Base-by-base conservation (phyloP, 1,140 invertebrate species). In the Reticulitermes speratus region DNA sequence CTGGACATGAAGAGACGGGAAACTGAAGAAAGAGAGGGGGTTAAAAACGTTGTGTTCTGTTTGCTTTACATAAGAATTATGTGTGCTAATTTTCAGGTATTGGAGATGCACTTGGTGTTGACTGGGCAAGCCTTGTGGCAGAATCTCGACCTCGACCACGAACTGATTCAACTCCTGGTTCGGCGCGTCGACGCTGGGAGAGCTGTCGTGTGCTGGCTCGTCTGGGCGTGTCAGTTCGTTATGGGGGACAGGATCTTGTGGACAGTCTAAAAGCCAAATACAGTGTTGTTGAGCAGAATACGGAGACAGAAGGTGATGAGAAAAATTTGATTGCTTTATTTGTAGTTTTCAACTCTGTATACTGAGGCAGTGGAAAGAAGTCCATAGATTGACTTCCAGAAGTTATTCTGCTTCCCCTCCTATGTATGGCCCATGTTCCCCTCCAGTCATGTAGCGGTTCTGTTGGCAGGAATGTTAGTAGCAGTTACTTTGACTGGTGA, bases 81-180 rank as follows among this genome's bases (percentile, higher is more conserved):
- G 52, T 55, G 3, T 55, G 11, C 0, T 91, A 93, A 87, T 91
- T 93, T 59, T 92, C 94, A 91, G 96, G 96, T 86, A 93, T 97
- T 86, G 96, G 96, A 25, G 97, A 97, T 91, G 96, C 96, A 30
- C 90, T 98, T 21, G 96, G 97, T n/a, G 97, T 98, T 2, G 97
- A 98, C 90, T 98, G 97, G 97, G 95, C 97, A 48, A 96, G 96
- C 90, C 91, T 98, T 21, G 95, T 97, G 1, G 95, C 95, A 2
- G 96, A 97, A 90, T 95, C 95, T 21, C 92, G 94, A 11, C 93
- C 93, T 14, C 88, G 90, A 86, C 69, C 87, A 84, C 88, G 90
- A 6, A 88, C 92, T 30, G 86, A 89, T 87, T 89, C 91, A 59
- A 93, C 93, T 2, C 91, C 91, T 30, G 90, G 89, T 69, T 93